phyloP scores from a whole-genome alignment of 2,797 vertebrate genomes.

The Lepus oiostolus region DNA sequence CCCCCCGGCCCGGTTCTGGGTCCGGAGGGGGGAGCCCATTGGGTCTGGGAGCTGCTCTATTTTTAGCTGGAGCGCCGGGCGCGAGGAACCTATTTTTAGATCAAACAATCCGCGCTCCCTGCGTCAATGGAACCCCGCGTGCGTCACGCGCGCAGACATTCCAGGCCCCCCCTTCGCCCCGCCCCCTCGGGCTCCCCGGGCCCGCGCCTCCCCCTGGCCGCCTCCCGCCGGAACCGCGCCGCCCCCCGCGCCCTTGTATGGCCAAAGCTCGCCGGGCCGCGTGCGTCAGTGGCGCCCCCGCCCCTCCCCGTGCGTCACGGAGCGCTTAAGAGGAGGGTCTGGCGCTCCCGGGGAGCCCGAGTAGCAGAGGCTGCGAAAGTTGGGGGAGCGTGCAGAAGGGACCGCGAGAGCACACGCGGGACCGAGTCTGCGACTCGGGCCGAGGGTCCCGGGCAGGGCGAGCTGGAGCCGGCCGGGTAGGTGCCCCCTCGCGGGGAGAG shows the following conservation, averaged over 20 bases:
- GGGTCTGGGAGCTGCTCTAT: conserved; percentile 86
- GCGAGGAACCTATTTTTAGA: conserved; percentile 93
- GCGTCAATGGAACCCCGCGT: conserved; percentile 98
- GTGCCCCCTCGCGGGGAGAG: neutral
- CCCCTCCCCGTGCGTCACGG: conserved; percentile 88
- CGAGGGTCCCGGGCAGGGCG: conserved; percentile 48
- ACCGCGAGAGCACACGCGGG: conserved; percentile 28
- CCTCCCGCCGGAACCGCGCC: conserved; percentile 86
- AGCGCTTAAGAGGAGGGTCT: conserved; percentile 88
- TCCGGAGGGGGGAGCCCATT: conserved; percentile 60
- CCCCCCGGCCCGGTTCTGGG: neutral
- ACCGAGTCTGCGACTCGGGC: conserved; percentile 43
- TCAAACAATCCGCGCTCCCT: conserved; percentile 89
- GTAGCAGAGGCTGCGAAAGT: conserved; percentile 73
- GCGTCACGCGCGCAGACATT: conserved; percentile 93
- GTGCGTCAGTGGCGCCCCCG: conserved; percentile 89
- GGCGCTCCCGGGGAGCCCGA: conserved; percentile 79
- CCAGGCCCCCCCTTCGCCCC: conserved; percentile 84
- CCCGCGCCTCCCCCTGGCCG: conserved; percentile 87
- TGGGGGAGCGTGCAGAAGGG: neutral
- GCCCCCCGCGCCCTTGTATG: conserved; percentile 89
- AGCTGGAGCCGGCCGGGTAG: conserved; percentile 67
- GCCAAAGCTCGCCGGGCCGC: conserved; percentile 84
- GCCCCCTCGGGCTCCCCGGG: conserved; percentile 88
- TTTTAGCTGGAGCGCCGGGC: conserved; percentile 87